Conservation (phyloP, 1,140 invertebrate genomes). For the Meteorus sp. region DNA sequence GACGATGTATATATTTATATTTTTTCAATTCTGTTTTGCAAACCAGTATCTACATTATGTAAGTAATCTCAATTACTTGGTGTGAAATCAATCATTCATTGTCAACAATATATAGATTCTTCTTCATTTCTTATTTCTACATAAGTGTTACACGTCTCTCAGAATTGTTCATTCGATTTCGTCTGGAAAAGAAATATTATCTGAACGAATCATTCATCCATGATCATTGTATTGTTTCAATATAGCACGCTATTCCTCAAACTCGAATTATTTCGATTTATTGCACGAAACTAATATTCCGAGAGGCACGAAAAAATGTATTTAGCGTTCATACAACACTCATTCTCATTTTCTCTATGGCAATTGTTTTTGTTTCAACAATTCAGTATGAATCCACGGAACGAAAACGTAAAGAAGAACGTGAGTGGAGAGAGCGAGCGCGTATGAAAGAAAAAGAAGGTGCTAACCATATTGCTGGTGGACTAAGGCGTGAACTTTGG, state of each 20-base stretch:
- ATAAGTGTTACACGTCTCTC: too few species aligned
- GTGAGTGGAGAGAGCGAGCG: slow-evolving; percentile 61
- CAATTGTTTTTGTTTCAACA: slow-evolving; percentile 19
- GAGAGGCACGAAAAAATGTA: neutral
- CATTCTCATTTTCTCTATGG: slow-evolving; percentile 8
- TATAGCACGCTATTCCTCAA: neutral
- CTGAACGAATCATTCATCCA: too few species aligned
- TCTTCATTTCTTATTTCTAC: neutral
- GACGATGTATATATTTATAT: slow-evolving; percentile 39
- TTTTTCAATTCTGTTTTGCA: slow-evolving; percentile 57
- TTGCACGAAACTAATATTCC: neutral
- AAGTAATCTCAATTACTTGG: slow-evolving; percentile 60
- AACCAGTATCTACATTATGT: slow-evolving; percentile 68
- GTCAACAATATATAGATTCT: neutral
- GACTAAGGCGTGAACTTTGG: slow-evolving; percentile 77
- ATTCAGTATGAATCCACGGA: slow-evolving; percentile 78
- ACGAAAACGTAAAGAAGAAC: slow-evolving; percentile 70
- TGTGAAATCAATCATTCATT: slow-evolving; percentile 28
- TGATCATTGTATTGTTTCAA: neutral
- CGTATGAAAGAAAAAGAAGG: slow-evolving; percentile 65
- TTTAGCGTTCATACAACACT: slow-evolving; percentile 14
- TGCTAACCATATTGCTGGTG: slow-evolving; percentile 50
- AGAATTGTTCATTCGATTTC: neutral
- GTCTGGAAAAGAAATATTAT: too few species aligned
- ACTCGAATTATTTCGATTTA: neutral